Conservation (phyloP, 2,797 vertebrate genomes). For the Esox masquinongy region DNA sequence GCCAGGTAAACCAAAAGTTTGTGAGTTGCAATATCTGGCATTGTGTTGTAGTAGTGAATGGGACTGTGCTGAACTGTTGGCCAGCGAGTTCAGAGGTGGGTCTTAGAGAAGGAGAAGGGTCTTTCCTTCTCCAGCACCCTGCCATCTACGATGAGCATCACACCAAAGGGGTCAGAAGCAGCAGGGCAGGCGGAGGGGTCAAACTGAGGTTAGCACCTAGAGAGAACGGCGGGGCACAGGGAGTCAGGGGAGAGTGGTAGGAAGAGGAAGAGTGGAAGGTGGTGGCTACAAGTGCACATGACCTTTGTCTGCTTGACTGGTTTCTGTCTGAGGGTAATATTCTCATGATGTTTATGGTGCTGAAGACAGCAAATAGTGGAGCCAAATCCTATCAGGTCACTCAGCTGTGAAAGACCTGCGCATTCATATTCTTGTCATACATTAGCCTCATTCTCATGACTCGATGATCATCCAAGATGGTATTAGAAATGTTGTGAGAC, state of each 20-base stretch:
- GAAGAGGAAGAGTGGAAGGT: not conserved
- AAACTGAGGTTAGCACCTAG: conserved; percentile 3
- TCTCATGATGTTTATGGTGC: conserved; percentile 17
- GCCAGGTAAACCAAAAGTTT: not conserved
- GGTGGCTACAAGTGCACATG: not conserved
- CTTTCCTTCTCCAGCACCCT: not conserved
- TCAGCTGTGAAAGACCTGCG: conserved; percentile 9
- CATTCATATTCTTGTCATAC: not conserved
- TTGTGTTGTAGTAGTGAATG: not conserved
- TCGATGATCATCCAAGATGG: not conserved
- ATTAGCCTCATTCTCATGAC: not conserved
- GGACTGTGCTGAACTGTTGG: not conserved
- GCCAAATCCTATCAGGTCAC: conserved; percentile 4
- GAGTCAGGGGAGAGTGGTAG: not conserved
- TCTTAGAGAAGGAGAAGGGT: not conserved
- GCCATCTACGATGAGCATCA: conserved; percentile 10
- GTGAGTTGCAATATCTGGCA: not conserved
- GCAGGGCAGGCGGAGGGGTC: conserved; percentile 5
- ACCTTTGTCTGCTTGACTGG: not conserved
- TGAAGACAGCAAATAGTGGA: not conserved
- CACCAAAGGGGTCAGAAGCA: not conserved
- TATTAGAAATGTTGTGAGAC: too few relatives aligned
- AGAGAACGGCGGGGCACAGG: not conserved
- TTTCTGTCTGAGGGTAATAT: not conserved
- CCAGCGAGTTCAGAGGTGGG: not conserved